Evolutionary conservation across 1,140 invertebrate genomes (phyloP).

Genomic region (Drosophila pallidifrons): DNA sequence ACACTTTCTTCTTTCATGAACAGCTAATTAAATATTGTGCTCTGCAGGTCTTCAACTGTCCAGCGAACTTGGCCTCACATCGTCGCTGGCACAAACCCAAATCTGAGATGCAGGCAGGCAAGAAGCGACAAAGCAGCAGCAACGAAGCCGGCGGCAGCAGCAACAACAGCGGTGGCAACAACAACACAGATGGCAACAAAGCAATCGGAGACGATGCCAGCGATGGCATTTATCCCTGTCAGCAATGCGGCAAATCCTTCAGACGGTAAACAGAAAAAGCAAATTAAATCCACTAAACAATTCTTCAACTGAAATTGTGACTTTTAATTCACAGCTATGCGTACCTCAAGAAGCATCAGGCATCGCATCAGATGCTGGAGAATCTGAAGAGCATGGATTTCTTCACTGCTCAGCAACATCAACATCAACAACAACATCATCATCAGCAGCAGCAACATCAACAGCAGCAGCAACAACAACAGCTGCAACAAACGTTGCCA

Average conservation of each 20-base stretch:
- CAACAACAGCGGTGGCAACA: constrained; percentile 33
- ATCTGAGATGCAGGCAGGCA: constrained; percentile 64
- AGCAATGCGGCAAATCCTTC: constrained; percentile 93
- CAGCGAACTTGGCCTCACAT: constrained; percentile 98
- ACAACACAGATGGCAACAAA: constrained; percentile 51
- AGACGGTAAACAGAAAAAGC: constrained; percentile 78
- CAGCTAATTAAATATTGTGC: constrained; percentile 2
- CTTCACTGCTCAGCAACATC: constrained; percentile 60
- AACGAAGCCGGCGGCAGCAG: neutral
- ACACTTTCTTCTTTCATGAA: neutral
- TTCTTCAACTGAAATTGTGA: neutral
- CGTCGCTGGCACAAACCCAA: constrained; percentile 97
- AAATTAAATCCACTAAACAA: constrained; percentile 28
- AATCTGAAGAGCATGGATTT: constrained; percentile 74
- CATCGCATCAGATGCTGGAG: constrained; percentile 82
- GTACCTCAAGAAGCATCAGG: constrained; percentile 90
- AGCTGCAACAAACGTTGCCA: constrained; percentile 36
- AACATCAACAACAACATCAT: constrained; percentile 51
- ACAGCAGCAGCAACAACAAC: constrained; percentile 38
- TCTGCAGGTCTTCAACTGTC: constrained; percentile 95
- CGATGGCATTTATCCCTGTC: constrained; percentile 89
- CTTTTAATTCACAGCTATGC: constrained; percentile 87
- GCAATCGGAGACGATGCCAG: constrained; percentile 60
- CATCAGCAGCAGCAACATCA: constrained; percentile 24
- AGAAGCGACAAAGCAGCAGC: constrained; percentile 75